Conservation (phyloP, 2,797 vertebrate genomes). For the Semotilus atromaculatus region DNA sequence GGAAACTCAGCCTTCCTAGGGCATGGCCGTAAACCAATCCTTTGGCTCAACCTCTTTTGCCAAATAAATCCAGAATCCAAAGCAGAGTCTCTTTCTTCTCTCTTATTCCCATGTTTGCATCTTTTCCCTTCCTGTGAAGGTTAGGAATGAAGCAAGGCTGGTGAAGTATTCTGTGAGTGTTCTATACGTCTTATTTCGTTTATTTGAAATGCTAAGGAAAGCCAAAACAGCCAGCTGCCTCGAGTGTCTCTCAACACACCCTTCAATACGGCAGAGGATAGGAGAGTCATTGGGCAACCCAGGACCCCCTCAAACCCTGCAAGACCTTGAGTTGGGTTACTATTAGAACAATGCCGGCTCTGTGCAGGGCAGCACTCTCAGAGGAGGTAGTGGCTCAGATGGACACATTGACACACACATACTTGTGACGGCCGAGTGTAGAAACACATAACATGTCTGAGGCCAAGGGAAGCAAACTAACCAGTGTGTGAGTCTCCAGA, state of each 20-base stretch:
- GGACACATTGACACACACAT: constrained; percentile 34
- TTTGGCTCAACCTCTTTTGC: constrained; percentile 44
- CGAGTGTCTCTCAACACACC: constrained; percentile 73
- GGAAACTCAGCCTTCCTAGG: constrained; percentile 46
- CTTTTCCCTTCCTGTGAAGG: constrained; percentile 55
- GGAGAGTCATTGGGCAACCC: constrained; percentile 73
- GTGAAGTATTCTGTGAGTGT: constrained; percentile 46
- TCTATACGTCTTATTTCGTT: constrained; percentile 56
- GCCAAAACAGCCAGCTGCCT: constrained; percentile 80
- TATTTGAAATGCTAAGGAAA: constrained; percentile 77
- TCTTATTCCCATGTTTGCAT: constrained; percentile 40
- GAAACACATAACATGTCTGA: constrained; percentile 74
- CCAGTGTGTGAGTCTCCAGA: background rate
- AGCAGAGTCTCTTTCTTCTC: constrained; percentile 55
- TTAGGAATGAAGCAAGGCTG: background rate
- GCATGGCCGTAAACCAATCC: constrained; percentile 65
- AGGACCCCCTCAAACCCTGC: constrained; percentile 74
- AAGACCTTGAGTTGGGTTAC: constrained; percentile 76
- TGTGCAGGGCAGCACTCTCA: constrained; percentile 73
- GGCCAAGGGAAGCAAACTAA: constrained; percentile 14
- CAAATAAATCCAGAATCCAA: constrained; percentile 48
- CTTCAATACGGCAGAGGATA: constrained; percentile 66
- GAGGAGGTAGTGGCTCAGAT: constrained; percentile 70
- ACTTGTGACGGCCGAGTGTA: constrained; percentile 69
- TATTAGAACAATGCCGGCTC: constrained; percentile 77